These are phyloP conservation scores for Pharmacophagus antenor DNA, from an alignment of 2,888 invertebrate genomes.

Conservation along the genomic window DNA sequence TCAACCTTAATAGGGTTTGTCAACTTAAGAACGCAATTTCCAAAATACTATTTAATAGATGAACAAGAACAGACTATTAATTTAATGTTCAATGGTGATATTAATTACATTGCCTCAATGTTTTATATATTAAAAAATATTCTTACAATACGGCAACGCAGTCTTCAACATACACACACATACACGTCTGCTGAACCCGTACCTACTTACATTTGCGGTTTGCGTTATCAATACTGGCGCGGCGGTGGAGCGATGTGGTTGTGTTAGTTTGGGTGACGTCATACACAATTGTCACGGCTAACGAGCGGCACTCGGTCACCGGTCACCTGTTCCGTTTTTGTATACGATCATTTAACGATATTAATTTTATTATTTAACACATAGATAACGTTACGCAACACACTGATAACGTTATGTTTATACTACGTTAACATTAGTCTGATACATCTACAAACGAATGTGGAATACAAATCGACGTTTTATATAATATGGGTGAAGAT, in stretches of 20 bases:
- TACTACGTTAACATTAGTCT: background rate
- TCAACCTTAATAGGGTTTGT: too few species aligned
- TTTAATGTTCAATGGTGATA: too few species aligned
- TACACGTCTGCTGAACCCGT: slow-evolving; percentile 6
- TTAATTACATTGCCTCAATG: background rate
- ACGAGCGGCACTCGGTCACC: slow-evolving; percentile 64
- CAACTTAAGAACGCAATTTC: too few species aligned
- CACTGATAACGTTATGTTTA: background rate
- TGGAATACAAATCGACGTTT: background rate
- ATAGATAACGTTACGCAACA: slow-evolving; percentile 1
- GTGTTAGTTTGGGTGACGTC: slow-evolving; percentile 65
- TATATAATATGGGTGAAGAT: slow-evolving; percentile 3
- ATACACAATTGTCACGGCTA: slow-evolving; percentile 74
- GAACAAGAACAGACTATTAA: too few species aligned
- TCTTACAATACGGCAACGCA: background rate
- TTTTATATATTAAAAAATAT: background rate
- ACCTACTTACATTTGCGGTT: slow-evolving; percentile 52
- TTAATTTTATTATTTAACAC: slow-evolving; percentile 3
- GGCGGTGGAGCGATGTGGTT: slow-evolving; percentile 31
- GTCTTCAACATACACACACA: slow-evolving; percentile 21
- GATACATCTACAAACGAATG: background rate
- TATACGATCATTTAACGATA: slow-evolving; percentile 40
- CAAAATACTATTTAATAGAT: too few species aligned
- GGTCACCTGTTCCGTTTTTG: slow-evolving; percentile 45
- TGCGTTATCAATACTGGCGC: slow-evolving; percentile 51